Conservation (phyloP, 2,113 vertebrate genomes). For the Thoracochromis brauschi region DNA sequence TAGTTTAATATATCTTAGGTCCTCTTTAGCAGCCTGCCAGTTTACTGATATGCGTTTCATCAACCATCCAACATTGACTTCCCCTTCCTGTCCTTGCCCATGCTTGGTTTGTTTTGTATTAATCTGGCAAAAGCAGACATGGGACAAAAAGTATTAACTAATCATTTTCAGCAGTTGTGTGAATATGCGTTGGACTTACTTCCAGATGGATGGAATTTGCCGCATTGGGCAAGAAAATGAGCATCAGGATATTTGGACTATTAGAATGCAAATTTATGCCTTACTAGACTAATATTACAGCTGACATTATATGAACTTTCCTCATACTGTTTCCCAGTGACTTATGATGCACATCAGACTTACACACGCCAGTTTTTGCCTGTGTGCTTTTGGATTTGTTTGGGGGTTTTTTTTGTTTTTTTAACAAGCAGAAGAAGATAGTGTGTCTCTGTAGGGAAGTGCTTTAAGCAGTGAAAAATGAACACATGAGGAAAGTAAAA, state of each 20-base stretch:
- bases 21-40: slow-evolving; percentile 14
- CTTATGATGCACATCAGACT: slow-evolving; percentile 1
- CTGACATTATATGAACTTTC: background rate
- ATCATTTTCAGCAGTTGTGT: slow-evolving; percentile 19
- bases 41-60: slow-evolving; percentile 10
- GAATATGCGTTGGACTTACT: background rate
- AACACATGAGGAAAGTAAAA: background rate
- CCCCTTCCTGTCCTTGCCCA: background rate
- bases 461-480: background rate
- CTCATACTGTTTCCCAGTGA: background rate
- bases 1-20: slow-evolving; percentile 45
- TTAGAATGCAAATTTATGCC: background rate
- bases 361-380: background rate
- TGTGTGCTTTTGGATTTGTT: background rate
- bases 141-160: background rate
- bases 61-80: background rate
- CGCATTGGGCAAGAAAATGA: background rate
- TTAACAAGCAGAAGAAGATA: background rate
- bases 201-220: slow-evolving; percentile 18
- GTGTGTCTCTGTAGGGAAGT: background rate
- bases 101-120: background rate
- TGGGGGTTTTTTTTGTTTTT: background rate
- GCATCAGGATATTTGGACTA: background rate
- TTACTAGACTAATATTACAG: background rate
- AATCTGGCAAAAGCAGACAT: background rate